Conservation (phyloP, 2,113 vertebrate genomes). For the Anguilla japonica region DNA sequence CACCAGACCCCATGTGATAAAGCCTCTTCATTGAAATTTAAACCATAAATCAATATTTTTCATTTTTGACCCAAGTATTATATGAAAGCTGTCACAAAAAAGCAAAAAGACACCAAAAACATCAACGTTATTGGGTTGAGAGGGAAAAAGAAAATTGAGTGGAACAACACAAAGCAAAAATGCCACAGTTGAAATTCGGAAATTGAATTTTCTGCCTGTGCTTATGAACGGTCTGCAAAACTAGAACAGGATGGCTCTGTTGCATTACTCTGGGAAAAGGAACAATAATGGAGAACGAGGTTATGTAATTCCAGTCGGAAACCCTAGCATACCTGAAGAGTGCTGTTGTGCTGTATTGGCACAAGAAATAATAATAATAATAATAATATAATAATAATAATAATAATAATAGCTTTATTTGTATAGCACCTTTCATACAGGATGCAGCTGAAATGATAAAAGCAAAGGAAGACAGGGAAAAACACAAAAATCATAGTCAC, state of each 20-base stretch:
- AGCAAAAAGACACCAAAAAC: background rate
- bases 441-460: no score
- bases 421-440: no score
- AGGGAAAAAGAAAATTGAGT: constrained; percentile 3
- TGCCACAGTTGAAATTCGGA: constrained; percentile 11
- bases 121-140: constrained; percentile 19
- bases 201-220: constrained; percentile 22
- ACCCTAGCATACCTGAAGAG: constrained; percentile 37
- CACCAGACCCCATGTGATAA: no score
- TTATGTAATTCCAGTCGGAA: constrained; percentile 56
- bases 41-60: no score
- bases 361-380: background rate
- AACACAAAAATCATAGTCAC: no score
- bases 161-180: constrained; percentile 13
- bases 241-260: background rate
- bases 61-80: no score
- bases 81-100: constrained; percentile 25
- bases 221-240: constrained; percentile 14
- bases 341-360: constrained; percentile 60
- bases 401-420: no score
- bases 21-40: no score
- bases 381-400: no score
- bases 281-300: constrained; percentile 54
- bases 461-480: no score
- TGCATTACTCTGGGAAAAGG: constrained; percentile 7